Conservation (phyloP, 2,888 invertebrate species). For the Exocentrus adspersus region DNA sequence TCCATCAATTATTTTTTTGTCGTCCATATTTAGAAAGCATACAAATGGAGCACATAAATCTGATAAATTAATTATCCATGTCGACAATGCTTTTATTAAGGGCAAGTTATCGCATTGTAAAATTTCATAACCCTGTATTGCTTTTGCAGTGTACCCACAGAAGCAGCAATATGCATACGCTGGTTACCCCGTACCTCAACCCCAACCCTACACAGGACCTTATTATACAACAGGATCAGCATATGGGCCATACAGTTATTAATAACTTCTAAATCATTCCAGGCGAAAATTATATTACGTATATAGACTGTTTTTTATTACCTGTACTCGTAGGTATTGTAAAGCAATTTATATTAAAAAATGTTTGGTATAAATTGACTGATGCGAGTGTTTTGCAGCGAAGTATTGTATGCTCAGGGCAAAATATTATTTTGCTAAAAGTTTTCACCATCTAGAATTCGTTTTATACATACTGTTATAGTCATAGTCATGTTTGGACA, state of each 20-base stretch:
- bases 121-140: neutral
- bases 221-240: conserved; percentile 91
- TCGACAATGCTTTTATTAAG: no score
- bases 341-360: no score
- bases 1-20: no score
- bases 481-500: no score
- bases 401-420: conserved; percentile 15
- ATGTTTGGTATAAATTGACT: no score
- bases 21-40: no score
- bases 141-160: conserved; percentile 86
- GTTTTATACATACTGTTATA: no score
- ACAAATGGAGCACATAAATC: no score
- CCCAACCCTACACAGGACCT: conserved; percentile 85
- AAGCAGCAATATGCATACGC: conserved; percentile 94
- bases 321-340: neutral
- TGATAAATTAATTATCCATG: no score
- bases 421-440: conserved; percentile 18
- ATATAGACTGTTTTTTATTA: conserved; percentile 21
- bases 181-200: conserved; percentile 82
- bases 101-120: no score
- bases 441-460: conserved; percentile 10
- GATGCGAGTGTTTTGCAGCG: no score
- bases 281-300: conserved; percentile 37
- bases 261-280: conserved; percentile 55
- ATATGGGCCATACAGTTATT: conserved; percentile 94